phyloP scores from a whole-genome alignment of 2,113 vertebrate species.

The Dipodomys stephensi region DNA sequence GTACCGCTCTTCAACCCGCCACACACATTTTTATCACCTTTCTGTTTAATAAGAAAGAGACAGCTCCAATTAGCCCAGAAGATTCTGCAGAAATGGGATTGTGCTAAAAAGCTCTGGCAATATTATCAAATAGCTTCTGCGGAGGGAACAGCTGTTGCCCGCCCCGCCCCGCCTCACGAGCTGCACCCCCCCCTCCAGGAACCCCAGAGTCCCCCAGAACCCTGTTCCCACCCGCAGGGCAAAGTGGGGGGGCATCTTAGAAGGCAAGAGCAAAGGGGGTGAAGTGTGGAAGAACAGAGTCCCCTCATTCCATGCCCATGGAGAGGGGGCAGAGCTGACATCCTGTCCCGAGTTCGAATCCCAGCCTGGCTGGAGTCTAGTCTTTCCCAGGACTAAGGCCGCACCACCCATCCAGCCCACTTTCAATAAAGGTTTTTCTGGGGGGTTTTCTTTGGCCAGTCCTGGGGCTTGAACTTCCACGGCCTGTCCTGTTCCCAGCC shows the following conservation, averaged over 20 bases:
- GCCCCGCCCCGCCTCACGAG: slow-evolving; percentile 65
- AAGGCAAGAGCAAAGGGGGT: neutral
- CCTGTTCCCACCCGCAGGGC: neutral
- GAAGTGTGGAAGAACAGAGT: rapidly evolving
- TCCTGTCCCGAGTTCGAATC: neutral
- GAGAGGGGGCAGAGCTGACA: neutral
- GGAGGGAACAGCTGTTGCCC: slow-evolving; percentile 86
- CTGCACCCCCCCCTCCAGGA: slow-evolving; percentile 17
- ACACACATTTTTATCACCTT: slow-evolving; percentile 87
- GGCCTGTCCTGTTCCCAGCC: slow-evolving; percentile 74
- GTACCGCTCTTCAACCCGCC: slow-evolving; percentile 85
- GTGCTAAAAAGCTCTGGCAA: slow-evolving; percentile 86
- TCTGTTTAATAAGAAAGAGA: slow-evolving; percentile 89
- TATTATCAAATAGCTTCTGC: slow-evolving; percentile 87
- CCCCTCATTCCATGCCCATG: neutral
- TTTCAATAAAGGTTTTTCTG: neutral
- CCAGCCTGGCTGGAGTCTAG: neutral
- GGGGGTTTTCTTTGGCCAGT: too few species aligned
- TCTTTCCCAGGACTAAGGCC: neutral
- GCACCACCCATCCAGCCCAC: neutral
- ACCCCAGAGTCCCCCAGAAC: neutral
- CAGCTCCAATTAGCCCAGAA: slow-evolving; percentile 89
- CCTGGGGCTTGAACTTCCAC: slow-evolving; percentile 5
- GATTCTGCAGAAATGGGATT: slow-evolving; percentile 87
- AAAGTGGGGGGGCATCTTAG: too few species aligned